Percentiles rank a stretch among this genome's conserved stretches.
Conservation (phyloP, 1,140 invertebrate species). For the Caenorhabditis remanei region DNA sequence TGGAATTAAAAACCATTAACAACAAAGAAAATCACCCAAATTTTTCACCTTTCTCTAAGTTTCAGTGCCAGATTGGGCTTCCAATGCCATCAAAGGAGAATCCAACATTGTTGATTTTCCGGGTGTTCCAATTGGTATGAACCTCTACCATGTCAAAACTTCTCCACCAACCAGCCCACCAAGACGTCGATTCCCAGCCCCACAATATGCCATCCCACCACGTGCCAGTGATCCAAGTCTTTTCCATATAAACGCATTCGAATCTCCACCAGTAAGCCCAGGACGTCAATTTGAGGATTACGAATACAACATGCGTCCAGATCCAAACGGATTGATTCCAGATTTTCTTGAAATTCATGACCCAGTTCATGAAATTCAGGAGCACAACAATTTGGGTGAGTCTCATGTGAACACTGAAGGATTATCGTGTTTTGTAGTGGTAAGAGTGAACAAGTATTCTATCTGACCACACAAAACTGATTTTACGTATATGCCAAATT, state of each 20-base stretch:
- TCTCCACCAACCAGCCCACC: no score
- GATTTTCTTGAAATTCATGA: not conserved
- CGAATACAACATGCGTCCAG: not conserved
- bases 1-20: no score
- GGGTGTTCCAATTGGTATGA: not conserved
- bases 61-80: not conserved
- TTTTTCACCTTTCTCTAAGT: no score
- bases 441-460: not conserved
- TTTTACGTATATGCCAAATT: not conserved
- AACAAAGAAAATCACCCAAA: no score
- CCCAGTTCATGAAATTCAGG: not conserved
- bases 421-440: not conserved
- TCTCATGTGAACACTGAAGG: not conserved
- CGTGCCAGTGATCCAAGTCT: not conserved
- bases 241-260: constrained; percentile 4
- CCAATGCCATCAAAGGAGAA: not conserved
- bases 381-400: not conserved
- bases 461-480: not conserved
- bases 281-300: not conserved
- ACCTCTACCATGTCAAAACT: no score
- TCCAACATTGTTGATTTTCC: not conserved
- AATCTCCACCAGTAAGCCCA: constrained; percentile 19
- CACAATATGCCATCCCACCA: not conserved
- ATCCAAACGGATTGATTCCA: constrained; percentile 9
- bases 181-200: not conserved